phyloP scores from a whole-genome alignment of 2,888 invertebrate genomes.

The Chloroclysta siterata region DNA sequence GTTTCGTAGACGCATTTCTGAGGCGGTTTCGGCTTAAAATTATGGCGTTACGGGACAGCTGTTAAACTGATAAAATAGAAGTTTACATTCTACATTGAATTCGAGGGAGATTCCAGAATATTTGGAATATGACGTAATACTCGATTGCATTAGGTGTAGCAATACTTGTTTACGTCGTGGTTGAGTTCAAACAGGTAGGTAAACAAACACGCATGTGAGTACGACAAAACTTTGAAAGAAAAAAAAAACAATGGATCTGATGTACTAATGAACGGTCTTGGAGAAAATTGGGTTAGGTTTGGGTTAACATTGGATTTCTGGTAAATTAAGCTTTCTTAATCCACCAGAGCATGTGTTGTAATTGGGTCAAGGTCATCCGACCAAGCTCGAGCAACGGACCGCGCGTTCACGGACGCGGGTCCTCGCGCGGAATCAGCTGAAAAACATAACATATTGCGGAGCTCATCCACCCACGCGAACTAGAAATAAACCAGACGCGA shows the following conservation, averaged over 20 bases:
- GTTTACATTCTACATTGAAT: neutral
- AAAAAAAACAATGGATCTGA: neutral
- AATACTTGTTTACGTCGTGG: slow-evolving; percentile 16
- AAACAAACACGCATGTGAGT: slow-evolving; percentile 18
- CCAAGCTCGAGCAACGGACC: slow-evolving; percentile 45
- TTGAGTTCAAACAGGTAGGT: slow-evolving; percentile 4
- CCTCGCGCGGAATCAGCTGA: slow-evolving; percentile 47
- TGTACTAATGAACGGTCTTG: neutral
- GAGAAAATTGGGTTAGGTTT: slow-evolving; percentile 13
- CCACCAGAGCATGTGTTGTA: slow-evolving; percentile 48
- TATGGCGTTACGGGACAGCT: slow-evolving; percentile 16
- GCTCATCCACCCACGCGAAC: slow-evolving; percentile 70
- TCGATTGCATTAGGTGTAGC: neutral
- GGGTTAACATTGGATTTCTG: slow-evolving; percentile 22
- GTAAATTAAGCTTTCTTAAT: slow-evolving; percentile 32
- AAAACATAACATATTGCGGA: slow-evolving; percentile 59
- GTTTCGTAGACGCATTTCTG: slow-evolving; percentile 12
- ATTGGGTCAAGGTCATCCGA: slow-evolving; percentile 77
- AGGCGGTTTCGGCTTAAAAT: neutral
- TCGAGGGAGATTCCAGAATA: slow-evolving; percentile 21
- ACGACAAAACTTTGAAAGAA: neutral
- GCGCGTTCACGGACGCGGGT: slow-evolving; percentile 45
- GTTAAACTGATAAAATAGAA: slow-evolving; percentile 16
- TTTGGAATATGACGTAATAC: slow-evolving; percentile 11
- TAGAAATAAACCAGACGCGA: slow-evolving; percentile 78